Percentiles rank a stretch among this genome's conserved stretches.
Conservation (phyloP, 2,888 invertebrate species). For the Mactromeris polynyma region DNA sequence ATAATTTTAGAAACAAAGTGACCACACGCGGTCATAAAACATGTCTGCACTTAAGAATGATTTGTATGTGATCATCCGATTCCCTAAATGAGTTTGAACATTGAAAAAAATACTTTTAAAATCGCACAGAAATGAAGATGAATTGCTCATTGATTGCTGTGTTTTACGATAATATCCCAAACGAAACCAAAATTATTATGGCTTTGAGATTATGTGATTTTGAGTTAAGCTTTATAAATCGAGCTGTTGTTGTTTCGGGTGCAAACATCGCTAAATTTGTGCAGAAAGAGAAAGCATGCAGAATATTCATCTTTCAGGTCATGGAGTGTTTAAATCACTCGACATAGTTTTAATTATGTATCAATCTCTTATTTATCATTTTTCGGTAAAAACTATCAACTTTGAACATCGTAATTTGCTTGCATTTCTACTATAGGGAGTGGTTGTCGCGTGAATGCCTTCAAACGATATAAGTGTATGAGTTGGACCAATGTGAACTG, state of each 20-base stretch:
- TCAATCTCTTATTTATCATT: conserved; percentile 14
- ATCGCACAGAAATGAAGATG: conserved; percentile 4
- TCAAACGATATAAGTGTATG: neutral
- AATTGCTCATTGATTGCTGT: neutral
- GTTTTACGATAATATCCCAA: neutral
- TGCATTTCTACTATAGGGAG: neutral
- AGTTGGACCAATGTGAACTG: no score
- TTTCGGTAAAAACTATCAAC: neutral
- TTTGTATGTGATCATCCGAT: conserved; percentile 3
- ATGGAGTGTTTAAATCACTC: neutral
- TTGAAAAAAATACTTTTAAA: neutral
- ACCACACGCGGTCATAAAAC: neutral
- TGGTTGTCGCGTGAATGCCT: neutral
- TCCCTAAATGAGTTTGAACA: neutral
- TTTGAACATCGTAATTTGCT: neutral
- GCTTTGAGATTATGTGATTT: conserved; percentile 5
- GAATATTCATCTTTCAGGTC: neutral
- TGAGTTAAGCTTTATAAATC: conserved; percentile 7
- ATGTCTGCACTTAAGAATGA: neutral
- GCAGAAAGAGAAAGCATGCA: neutral
- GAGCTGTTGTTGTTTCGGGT: neutral
- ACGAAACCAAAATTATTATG: conserved; percentile 25
- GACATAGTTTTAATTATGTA: neutral
- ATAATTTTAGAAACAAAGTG: neutral
- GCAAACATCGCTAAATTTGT: neutral